These are phyloP conservation scores for Tetheella fluctuosa DNA, from an alignment of 2,888 invertebrate species.

Conservation along the genomic window DNA sequence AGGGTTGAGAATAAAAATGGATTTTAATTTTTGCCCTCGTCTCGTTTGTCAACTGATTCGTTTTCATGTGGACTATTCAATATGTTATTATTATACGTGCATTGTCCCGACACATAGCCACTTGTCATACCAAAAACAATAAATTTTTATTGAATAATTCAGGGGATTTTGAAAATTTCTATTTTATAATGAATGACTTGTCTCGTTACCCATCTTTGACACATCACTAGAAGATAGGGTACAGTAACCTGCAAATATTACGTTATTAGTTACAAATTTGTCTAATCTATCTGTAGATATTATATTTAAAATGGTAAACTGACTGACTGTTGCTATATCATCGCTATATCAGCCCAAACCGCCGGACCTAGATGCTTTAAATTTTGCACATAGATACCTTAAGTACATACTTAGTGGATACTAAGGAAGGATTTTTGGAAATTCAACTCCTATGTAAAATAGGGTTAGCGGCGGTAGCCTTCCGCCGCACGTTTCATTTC, in stretches of 20 bases:
- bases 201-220: conserved; percentile 58
- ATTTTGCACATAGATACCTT: too few species aligned
- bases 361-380: too few species aligned
- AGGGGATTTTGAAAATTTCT: conserved; percentile 52
- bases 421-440: too few species aligned
- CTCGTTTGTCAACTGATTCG: conserved; percentile 34
- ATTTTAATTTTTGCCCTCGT: conserved; percentile 35
- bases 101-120: conserved; percentile 66
- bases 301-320: too few species aligned
- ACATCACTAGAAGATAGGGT: conserved; percentile 36
- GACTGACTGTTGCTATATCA: too few species aligned
- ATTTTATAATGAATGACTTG: conserved; percentile 63
- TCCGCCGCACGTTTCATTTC: too few species aligned
- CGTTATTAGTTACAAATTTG: too few species aligned
- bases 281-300: too few species aligned
- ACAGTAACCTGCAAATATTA: neutral
- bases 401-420: too few species aligned
- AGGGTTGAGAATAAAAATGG: conserved; percentile 27
- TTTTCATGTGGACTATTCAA: conserved; percentile 51
- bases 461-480: too few species aligned
- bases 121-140: conserved; percentile 68
- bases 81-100: conserved; percentile 72
- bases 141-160: conserved; percentile 80
- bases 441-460: too few species aligned
- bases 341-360: too few species aligned